Evolutionary conservation across 1,140 invertebrate species (phyloP), one percentile per base, ranked within the genome.

Genomic region (Saccostrea echinata): DNA sequence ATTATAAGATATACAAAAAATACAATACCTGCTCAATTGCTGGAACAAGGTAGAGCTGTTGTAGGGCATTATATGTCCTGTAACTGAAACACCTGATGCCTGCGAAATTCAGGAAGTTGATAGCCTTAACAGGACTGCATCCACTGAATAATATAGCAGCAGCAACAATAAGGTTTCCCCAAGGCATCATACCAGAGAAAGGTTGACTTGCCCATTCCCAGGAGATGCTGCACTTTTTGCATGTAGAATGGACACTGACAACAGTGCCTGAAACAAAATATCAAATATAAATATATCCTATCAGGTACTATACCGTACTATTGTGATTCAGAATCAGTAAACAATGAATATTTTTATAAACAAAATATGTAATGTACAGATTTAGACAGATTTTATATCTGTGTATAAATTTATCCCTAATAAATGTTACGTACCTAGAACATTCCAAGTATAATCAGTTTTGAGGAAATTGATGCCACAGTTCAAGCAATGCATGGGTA

Each of bases 41-140:
- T 51, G 86, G 86, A 51, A 87, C 82, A 11, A 87, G 35, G 27
- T 87, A 87, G 3, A 43, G 30, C 64, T 33, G n/a, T 53, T 87
- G 86, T 3, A 87, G n/a, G 18, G n/a, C 24, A 30, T 24, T 71
- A n/a, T 68, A 87, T 30, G 86, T 87, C 24, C 86, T 84, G 2
- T 51, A 24, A 52, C 1, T 30, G 35, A 87, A 87, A 30, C 18
- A 52, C 21, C 64, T 61, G 27, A 87, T 35, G 43, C 61, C 51
- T 12, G 82, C 35, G 27, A 82, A 33, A 11, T 53, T 43, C 18
- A 87, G 21, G n/a, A 87, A 18, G 2, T 71, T 83, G 13, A 87
- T 9, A 11, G 52, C n/a, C 35, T 71, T 87, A 18, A 21, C 51
- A 21, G 64, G 35, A 82, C 57, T 87, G n/a, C 55, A 9, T 27